Evolutionary conservation across 2,888 invertebrate species (phyloP), one percentile per base, ranked within the genome.

Genomic region (Tigriopus californicus): DNA sequence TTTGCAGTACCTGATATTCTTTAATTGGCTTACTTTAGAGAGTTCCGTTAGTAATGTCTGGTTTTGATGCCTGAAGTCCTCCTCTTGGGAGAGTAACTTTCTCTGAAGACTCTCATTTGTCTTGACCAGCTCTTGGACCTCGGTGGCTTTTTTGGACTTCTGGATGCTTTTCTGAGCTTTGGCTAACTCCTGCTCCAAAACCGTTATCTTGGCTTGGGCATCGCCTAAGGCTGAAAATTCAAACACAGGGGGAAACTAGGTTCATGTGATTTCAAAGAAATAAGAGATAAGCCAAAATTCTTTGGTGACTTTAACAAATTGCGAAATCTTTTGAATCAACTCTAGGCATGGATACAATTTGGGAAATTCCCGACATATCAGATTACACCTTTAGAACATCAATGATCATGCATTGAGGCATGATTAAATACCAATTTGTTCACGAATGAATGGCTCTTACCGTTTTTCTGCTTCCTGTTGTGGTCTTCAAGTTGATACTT

Each of bases 51-150:
- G 15, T 5, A 53, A 40, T 15, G 53, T 53, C 20, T 53, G 53
- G 33, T 52, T 53, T 57, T 46, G 20, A 61, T 67, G 67, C 41
- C 53, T 22, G 12, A 53, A 53, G 5, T 53, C 40, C 53, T 53
- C 53, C 8, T 53, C 56, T 18, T 41, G 41, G 44, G n/a, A 56
- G 2, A 20, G 3, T 10, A 56, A 24, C 22, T 56, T 56, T 8
- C 12, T 8, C 22, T 56, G 41, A 18, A 56, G 44, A 4, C 20
- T n/a, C 44, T 56, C 56, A 56, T 56, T 56, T 3, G 41, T 20
- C 56, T 56, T 56, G 20, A 20, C 18, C 42, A 56, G 18, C 11
- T 42, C n/a, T 15, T 56, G 56, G 3, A 56, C 42, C 18, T 56
- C 56, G 8, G 4, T 12, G 11, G 56, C 56, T 18, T 56, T 56